phyloP scores from a whole-genome alignment of 2,797 vertebrate genomes.

The Crax fasciolata region DNA sequence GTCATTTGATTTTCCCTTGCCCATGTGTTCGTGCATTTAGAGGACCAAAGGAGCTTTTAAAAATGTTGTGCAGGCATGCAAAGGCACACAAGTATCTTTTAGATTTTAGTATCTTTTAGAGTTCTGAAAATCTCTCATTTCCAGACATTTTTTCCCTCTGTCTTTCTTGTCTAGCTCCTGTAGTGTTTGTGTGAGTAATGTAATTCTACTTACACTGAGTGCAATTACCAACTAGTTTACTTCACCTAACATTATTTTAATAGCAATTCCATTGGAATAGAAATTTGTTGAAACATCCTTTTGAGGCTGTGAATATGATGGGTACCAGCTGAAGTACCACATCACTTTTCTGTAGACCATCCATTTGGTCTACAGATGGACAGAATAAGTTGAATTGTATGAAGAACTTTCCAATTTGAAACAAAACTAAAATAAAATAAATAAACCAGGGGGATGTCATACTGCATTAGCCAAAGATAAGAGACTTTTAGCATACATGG shows the following conservation, averaged over 20 bases:
- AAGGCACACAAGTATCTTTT: neutral
- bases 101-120: too few relatives aligned
- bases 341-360: too few relatives aligned
- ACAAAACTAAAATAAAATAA: neutral
- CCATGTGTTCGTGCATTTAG: neutral
- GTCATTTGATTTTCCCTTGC: neutral
- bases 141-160: neutral
- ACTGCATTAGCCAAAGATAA: neutral
- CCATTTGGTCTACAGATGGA: neutral
- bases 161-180: constrained; percentile 16
- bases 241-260: constrained; percentile 32
- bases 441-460: rapidly evolving
- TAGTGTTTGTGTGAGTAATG: neutral
- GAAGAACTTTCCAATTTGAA: neutral
- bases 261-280: constrained; percentile 39
- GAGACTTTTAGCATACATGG: neutral
- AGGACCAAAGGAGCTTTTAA: neutral
- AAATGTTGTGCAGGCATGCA: neutral
- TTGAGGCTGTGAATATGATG: constrained; percentile 45
- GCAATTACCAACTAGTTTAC: constrained; percentile 49
- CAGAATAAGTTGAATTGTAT: neutral
- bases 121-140: neutral
- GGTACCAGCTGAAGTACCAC: neutral
- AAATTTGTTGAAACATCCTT: constrained; percentile 42
- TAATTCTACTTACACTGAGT: neutral